phyloP scores from a whole-genome alignment of 2,888 invertebrate species.

The Drosophila lutescens region DNA sequence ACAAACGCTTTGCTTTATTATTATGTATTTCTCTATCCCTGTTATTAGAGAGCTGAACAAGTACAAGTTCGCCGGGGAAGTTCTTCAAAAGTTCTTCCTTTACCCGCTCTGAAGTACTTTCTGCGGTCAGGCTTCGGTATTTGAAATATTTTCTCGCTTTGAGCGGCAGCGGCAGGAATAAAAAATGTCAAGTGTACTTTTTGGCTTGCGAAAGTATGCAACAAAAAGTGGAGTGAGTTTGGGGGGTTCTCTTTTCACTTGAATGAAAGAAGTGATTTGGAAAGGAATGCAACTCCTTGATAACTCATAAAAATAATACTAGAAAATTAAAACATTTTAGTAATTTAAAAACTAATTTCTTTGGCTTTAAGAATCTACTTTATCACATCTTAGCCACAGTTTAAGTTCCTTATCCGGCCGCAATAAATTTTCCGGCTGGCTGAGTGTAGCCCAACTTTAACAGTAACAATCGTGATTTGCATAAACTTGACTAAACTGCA shows the following conservation, averaged over 20 bases:
- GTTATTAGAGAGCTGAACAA: constrained; percentile 56
- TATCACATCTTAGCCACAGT: neutral
- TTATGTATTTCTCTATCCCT: constrained; percentile 70
- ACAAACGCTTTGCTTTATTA: constrained; percentile 73
- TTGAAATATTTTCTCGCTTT: constrained; percentile 63
- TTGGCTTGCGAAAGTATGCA: constrained; percentile 61
- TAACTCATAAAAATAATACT: neutral
- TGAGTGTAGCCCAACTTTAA: constrained; percentile 23
- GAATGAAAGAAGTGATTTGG: constrained; percentile 18
- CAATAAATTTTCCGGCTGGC: constrained; percentile 16
- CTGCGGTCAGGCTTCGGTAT: constrained; percentile 50
- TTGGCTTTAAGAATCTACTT: neutral
- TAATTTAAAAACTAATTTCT: neutral
- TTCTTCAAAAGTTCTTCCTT: constrained; percentile 41
- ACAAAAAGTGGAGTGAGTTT: neutral
- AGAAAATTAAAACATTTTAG: neutral
- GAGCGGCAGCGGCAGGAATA: constrained; percentile 15
- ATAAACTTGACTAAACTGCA: constrained; percentile 48
- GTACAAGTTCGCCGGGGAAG: constrained; percentile 18
- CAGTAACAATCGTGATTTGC: constrained; percentile 31
- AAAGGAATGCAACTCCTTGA: constrained; percentile 2
- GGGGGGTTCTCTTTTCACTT: constrained; percentile 25
- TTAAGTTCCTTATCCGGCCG: constrained; percentile 3
- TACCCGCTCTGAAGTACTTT: constrained; percentile 36
- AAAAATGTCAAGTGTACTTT: constrained; percentile 74